phyloP scores from a whole-genome alignment of 30 jellyfish, hydroid and myxozoan species.

The Aurelia aurita region DNA sequence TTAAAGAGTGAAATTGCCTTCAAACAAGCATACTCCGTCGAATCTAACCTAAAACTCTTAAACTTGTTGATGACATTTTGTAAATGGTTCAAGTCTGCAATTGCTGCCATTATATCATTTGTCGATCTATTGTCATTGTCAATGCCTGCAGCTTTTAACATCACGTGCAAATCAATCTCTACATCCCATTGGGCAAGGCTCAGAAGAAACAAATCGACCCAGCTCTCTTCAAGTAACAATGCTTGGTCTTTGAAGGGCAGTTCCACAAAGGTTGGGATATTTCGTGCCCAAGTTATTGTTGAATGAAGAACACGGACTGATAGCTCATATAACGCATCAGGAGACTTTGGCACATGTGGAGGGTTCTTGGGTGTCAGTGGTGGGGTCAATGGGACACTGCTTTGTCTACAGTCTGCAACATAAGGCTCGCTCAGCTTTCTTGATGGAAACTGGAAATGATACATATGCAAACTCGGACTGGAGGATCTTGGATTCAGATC shows the following conservation, averaged over 20 bases:
- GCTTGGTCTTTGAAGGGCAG: conserved; percentile 90
- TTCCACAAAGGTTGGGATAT: conserved; percentile 86
- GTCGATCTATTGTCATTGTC: conserved; percentile 47
- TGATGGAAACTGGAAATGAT: conserved; percentile 69
- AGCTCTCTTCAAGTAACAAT: conserved; percentile 79
- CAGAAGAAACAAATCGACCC: conserved; percentile 79
- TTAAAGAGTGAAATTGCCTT: conserved; percentile 81
- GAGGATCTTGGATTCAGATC: conserved; percentile 22
- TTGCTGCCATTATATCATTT: conserved; percentile 52
- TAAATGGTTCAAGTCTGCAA: conserved; percentile 66
- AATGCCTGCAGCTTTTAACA: conserved; percentile 63
- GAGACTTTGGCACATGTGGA: conserved; percentile 67
- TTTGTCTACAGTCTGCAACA: conserved; percentile 66
- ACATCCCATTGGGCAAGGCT: conserved; percentile 87
- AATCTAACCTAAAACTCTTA: conserved; percentile 54
- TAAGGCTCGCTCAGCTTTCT: conserved; percentile 46
- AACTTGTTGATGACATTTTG: conserved; percentile 70
- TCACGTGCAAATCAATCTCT: conserved; percentile 57
- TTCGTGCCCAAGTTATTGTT: conserved; percentile 89
- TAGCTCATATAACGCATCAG: conserved; percentile 76
- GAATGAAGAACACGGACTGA: conserved; percentile 65
- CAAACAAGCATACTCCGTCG: conserved; percentile 86
- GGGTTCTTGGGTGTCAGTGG: conserved; percentile 78
- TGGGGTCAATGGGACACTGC: conserved; percentile 73
- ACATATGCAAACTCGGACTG: conserved; percentile 60